phyloP scores from a whole-genome alignment of 2,113 vertebrate genomes.

The Pterocles burchelli region DNA sequence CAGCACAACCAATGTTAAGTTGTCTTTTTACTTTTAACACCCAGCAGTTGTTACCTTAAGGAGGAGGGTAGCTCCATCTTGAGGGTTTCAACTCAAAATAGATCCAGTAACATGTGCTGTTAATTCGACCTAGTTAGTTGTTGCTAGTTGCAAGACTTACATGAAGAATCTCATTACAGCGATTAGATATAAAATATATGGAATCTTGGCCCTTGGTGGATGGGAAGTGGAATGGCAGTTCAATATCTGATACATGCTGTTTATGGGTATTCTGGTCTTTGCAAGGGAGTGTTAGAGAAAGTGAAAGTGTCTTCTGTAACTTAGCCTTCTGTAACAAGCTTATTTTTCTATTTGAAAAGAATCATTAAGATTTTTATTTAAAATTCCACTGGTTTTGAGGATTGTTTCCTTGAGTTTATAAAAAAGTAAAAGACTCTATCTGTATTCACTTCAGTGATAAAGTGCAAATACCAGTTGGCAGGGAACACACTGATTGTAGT shows the following conservation, averaged over 20 bases:
- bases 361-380: not conserved
- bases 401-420: not conserved
- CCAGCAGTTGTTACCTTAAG: not conserved
- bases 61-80: not conserved
- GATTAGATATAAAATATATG: conserved; percentile 20
- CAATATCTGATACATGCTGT: not conserved
- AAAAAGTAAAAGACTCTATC: not conserved
- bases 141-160: conserved; percentile 29
- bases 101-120: conserved; percentile 36
- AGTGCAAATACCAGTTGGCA: not conserved
- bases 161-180: conserved; percentile 53
- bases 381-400: not conserved
- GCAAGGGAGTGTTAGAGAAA: not conserved
- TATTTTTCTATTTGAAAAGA: not conserved
- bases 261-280: not conserved
- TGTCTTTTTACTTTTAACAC: not conserved
- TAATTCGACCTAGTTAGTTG: conserved; percentile 69
- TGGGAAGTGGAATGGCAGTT: not conserved
- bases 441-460: not conserved
- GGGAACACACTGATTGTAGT: not conserved
- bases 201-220: not conserved
- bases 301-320: not conserved
- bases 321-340: not conserved
- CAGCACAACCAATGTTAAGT: not conserved
- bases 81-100: conserved; percentile 48